These are phyloP conservation scores for Ciona savignyi DNA, from an alignment of 23 tunicate genomes.

Conservation along the genomic window DNA sequence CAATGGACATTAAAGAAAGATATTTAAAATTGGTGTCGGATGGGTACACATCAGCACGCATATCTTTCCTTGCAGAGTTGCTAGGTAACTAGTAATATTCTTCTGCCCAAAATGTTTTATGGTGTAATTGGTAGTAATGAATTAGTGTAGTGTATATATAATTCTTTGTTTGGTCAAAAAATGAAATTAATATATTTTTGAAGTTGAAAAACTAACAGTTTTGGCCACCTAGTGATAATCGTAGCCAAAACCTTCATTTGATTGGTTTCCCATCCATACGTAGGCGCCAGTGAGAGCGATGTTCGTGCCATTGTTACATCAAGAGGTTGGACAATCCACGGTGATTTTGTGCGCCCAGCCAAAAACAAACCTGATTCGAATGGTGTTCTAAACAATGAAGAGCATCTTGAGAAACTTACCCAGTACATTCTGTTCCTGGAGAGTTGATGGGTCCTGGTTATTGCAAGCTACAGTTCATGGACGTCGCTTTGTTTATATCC, in stretches of 20 bases:
- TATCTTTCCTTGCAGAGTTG: slow-evolving; percentile 19
- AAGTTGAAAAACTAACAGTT: too few species aligned
- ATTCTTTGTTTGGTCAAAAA: too few species aligned
- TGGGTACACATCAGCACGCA: slow-evolving; percentile 41
- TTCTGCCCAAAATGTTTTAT: too few species aligned
- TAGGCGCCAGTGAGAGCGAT: neutral
- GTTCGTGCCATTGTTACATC: neutral
- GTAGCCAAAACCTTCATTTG: too few species aligned
- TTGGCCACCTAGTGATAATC: too few species aligned
- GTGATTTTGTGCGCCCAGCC: neutral
- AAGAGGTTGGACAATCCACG: neutral
- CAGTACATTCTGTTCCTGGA: neutral
- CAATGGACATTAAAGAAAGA: slow-evolving; percentile 22
- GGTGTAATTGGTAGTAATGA: too few species aligned
- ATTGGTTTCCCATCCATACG: too few species aligned
- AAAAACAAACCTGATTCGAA: neutral
- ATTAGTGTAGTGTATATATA: too few species aligned
- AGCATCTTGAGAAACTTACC: neutral
- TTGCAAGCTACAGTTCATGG: too few species aligned
- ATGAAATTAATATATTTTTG: too few species aligned
- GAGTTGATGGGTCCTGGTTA: neutral
- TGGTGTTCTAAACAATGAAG: neutral
- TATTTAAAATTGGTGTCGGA: slow-evolving; percentile 44
- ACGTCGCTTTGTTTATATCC: too few species aligned
- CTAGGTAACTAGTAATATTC: too few species aligned